These are phyloP conservation scores for Caenorhabditis sp. DNA, from an alignment of 2,888 invertebrate genomes.

Conservation along the genomic window DNA sequence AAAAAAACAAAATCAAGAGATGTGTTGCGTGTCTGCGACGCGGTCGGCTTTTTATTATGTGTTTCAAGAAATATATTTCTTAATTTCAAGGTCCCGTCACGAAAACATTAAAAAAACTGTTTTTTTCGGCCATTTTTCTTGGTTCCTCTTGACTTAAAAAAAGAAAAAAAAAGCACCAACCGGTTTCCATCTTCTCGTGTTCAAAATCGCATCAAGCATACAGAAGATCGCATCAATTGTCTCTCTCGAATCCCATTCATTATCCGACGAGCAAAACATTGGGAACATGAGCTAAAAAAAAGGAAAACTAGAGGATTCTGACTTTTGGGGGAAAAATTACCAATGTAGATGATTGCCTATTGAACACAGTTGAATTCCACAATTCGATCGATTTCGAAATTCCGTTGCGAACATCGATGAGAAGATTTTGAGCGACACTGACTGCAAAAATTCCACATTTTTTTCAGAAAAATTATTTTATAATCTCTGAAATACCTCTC, in stretches of 20 bases:
- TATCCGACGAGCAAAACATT: constrained; percentile 29
- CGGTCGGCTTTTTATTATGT: no score
- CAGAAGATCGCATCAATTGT: constrained; percentile 29
- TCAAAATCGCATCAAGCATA: constrained; percentile 32
- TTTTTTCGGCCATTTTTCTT: no score
- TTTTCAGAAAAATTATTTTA: no score
- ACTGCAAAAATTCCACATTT: constrained; percentile 6
- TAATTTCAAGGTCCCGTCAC: no score
- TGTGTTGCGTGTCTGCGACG: no score
- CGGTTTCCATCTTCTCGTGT: constrained; percentile 21
- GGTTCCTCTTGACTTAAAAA: neutral
- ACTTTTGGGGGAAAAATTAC: neutral
- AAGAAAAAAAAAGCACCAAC: no score
- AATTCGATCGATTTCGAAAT: constrained; percentile 25
- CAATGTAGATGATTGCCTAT: constrained; percentile 17
- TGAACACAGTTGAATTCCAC: constrained; percentile 17
- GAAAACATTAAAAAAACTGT: no score
- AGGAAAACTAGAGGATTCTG: neutral
- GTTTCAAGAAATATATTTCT: no score
- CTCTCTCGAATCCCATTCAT: constrained; percentile 32
- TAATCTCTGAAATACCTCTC: no score
- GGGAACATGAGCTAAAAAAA: constrained; percentile 29
- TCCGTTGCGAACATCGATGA: constrained; percentile 20
- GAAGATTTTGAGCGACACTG: constrained; percentile 5
- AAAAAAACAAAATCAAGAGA: no score